Conservation (phyloP, 2,113 vertebrate genomes). For the Tapirus terrestris region DNA sequence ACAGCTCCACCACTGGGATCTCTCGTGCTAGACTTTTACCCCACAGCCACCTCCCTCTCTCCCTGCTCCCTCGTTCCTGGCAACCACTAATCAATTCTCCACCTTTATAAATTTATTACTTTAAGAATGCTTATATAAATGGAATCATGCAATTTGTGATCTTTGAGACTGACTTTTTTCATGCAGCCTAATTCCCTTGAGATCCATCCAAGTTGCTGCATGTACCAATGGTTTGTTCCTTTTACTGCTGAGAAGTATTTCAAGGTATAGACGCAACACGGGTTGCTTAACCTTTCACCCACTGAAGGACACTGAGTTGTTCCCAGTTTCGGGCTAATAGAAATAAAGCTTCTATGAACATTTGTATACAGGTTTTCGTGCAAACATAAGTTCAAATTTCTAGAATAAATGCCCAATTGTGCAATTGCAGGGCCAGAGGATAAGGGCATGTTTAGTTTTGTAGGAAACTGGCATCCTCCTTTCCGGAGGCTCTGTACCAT, state of each 20-base stretch:
- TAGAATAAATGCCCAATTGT: neutral
- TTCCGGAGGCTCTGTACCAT: neutral
- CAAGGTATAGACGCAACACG: rapidly evolving
- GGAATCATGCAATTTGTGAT: neutral
- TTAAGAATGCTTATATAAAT: neutral
- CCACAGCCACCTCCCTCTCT: too few species aligned
- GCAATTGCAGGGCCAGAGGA: rapidly evolving
- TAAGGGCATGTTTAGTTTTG: neutral
- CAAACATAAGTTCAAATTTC: neutral
- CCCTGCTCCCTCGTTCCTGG: rapidly evolving
- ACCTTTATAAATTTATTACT: too few species aligned
- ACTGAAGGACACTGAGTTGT: too few species aligned
- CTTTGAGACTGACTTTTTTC: neutral
- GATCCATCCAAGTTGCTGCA: rapidly evolving
- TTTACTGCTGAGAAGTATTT: neutral
- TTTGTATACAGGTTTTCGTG: neutral
- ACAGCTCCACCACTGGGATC: rapidly evolving
- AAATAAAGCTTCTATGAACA: neutral
- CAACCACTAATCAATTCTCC: too few species aligned
- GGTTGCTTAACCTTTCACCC: neutral
- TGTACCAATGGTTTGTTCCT: neutral
- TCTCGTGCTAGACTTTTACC: neutral
- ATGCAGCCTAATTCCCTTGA: too few species aligned
- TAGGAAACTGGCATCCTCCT: rapidly evolving
- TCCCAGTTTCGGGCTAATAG: neutral